These are phyloP conservation scores for Halichondria panicea DNA, from an alignment of 37 sponge, comb jelly and placozoan species.

Conservation along the genomic window DNA sequence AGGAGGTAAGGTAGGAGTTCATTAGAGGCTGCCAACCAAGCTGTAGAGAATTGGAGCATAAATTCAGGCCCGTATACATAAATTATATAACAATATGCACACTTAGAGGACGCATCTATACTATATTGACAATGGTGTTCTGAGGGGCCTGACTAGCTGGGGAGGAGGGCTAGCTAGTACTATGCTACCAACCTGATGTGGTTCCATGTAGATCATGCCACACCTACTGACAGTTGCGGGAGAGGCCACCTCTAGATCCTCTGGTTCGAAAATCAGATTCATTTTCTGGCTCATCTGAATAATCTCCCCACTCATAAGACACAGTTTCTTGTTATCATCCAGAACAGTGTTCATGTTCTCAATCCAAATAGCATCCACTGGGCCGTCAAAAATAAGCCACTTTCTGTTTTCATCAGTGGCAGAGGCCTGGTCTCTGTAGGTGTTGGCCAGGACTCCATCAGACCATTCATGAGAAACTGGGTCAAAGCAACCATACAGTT, in stretches of 20 bases:
- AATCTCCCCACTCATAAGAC: constrained; percentile 98
- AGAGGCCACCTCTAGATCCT: constrained; percentile 96
- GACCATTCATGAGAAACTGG: constrained; percentile 99
- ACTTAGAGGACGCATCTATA: neutral
- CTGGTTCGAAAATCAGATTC: constrained; percentile 99
- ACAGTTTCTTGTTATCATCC: constrained; percentile 97
- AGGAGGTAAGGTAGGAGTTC: constrained; percentile 78
- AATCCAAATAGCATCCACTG: constrained; percentile 99
- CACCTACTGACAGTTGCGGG: constrained; percentile 98
- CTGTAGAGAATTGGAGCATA: constrained; percentile 18
- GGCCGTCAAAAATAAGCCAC: constrained; percentile 99
- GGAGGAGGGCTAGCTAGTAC: neutral
- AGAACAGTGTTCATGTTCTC: constrained; percentile 99
- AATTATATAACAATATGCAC: neutral
- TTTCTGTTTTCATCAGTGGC: constrained; percentile 85
- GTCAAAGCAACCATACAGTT: constrained; percentile 96
- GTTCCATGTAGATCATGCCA: constrained; percentile 99
- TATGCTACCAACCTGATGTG: constrained; percentile 68
- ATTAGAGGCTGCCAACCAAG: constrained; percentile 94
- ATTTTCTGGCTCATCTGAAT: constrained; percentile 96
- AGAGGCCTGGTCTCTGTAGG: constrained; percentile 95
- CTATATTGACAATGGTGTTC: too few relatives aligned
- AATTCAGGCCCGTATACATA: neutral
- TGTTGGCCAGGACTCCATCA: constrained; percentile 94
- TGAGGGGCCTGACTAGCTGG: too few relatives aligned